Evolutionary conservation across 2,888 invertebrate species (phyloP), one percentile per base, ranked within the genome.

Genomic region (Magallana nippona): DNA sequence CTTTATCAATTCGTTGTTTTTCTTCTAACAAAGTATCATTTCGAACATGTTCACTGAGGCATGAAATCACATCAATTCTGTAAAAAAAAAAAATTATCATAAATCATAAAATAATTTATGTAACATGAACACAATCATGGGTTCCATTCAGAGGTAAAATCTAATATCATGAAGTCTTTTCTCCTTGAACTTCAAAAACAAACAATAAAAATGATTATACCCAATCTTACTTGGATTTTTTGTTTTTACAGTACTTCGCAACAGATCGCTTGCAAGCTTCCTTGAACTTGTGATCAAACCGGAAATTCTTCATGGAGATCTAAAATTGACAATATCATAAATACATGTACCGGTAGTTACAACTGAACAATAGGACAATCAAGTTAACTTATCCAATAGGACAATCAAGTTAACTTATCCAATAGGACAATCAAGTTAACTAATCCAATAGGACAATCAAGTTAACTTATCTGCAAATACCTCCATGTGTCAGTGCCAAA

Each of bases 221-320:
- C 0, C 32, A 17, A 58, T 91, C 93, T 89, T 89, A 94, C 94
- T 95, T 93, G 86, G 93, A 91, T 90, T 92, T 89, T 85, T 92
- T 88, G 82, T 90, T 87, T 91, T 94, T 89, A 91, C 96, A 96
- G 91, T 95, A 95, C 83, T 95, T 93, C 57, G 94, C 95, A 0
- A 98, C 98, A 94, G 97, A 96, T 2, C 96, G 96, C 91, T 94
- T 97, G 92, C 99, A 99, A 0, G 98, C 97, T 94, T 98, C 96
- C 95, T 98, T 98, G 94, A 99, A 99, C 94, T 98, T 98, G 91
- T 97, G 97, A 0, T 97, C 97, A 93, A 99, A 99, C 91, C 96
- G 97, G 94, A 98, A 98, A 94, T 98, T 98, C 94, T 98, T 98
- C 88, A 99, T 94, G 2, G 98, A 97, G 86, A 98, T 97, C 94